These are phyloP conservation scores for Catharus bicknelli DNA, from an alignment of 2,113 vertebrate species.

Conservation along the genomic window DNA sequence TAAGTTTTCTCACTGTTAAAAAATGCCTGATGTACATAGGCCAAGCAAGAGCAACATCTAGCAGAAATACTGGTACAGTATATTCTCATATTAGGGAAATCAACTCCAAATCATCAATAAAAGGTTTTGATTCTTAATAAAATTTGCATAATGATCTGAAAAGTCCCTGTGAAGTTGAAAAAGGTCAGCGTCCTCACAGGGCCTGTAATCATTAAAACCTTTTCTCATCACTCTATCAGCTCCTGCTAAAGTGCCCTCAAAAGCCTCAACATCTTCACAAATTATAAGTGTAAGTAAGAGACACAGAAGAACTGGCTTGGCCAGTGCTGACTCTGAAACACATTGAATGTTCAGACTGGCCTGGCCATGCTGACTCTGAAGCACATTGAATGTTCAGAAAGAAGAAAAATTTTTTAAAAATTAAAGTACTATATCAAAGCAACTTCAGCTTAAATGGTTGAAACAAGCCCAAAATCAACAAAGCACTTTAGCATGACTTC, in stretches of 20 bases:
- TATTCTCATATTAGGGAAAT: background rate
- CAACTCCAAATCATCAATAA: background rate
- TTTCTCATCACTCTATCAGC: background rate
- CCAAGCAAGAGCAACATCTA: background rate
- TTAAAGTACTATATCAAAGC: background rate
- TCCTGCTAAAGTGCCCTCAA: background rate
- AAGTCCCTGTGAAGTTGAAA: background rate
- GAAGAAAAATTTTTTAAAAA: background rate
- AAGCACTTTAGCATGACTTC: background rate
- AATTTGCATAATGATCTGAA: background rate
- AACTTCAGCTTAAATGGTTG: background rate
- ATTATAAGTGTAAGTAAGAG: background rate
- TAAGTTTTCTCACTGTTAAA: background rate
- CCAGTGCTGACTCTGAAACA: background rate
- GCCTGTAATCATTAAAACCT: background rate
- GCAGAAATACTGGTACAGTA: background rate
- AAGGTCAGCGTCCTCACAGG: background rate
- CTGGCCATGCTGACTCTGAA: background rate
- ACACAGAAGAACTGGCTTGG: background rate
- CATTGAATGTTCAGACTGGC: background rate
- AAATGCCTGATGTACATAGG: background rate
- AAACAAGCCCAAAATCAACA: background rate
- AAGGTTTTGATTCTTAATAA: background rate
- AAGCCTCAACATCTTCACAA: background rate
- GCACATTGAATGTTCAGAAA: background rate